Conservation (phyloP, 2,797 vertebrate species). For the Lerista edwardsae region DNA sequence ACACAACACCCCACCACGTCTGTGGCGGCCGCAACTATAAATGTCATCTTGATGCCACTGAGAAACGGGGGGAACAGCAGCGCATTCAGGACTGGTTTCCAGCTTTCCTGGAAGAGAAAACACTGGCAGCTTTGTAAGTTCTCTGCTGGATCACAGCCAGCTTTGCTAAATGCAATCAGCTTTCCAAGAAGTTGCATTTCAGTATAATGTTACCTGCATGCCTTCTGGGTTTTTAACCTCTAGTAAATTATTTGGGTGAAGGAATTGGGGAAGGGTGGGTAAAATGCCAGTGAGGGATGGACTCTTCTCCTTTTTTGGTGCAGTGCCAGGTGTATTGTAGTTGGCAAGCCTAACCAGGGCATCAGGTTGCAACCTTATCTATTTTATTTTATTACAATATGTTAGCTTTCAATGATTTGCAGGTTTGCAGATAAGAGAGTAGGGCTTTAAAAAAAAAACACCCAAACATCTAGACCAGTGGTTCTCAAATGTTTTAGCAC, state of each 20-base stretch:
- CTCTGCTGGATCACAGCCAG: slow-evolving; percentile 14
- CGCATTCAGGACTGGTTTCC: slow-evolving; percentile 40
- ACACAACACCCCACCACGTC: background rate
- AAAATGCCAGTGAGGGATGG: slow-evolving; percentile 27
- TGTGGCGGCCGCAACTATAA: background rate
- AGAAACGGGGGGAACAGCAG: slow-evolving; percentile 22
- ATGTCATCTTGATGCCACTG: slow-evolving; percentile 5
- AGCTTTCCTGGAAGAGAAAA: slow-evolving; percentile 54
- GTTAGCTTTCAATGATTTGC: background rate
- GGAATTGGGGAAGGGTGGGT: background rate
- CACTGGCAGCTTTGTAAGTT: slow-evolving; percentile 41
- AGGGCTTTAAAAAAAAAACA: background rate
- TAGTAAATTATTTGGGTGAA: slow-evolving; percentile 21
- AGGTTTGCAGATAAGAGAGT: background rate
- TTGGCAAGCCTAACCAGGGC: slow-evolving; percentile 48
- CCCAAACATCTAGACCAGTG: no score
- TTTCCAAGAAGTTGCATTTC: slow-evolving; percentile 65
- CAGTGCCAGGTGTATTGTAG: slow-evolving; percentile 40
- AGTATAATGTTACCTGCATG: slow-evolving; percentile 40
- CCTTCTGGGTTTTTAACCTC: slow-evolving; percentile 48
- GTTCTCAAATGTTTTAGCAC: no score
- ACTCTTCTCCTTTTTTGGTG: slow-evolving; percentile 37
- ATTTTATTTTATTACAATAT: background rate
- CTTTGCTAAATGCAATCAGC: slow-evolving; percentile 22
- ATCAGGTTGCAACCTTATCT: slow-evolving; percentile 31